These are phyloP conservation scores for Deroplatys truncata DNA, from an alignment of 2,888 invertebrate species.

Conservation along the genomic window DNA sequence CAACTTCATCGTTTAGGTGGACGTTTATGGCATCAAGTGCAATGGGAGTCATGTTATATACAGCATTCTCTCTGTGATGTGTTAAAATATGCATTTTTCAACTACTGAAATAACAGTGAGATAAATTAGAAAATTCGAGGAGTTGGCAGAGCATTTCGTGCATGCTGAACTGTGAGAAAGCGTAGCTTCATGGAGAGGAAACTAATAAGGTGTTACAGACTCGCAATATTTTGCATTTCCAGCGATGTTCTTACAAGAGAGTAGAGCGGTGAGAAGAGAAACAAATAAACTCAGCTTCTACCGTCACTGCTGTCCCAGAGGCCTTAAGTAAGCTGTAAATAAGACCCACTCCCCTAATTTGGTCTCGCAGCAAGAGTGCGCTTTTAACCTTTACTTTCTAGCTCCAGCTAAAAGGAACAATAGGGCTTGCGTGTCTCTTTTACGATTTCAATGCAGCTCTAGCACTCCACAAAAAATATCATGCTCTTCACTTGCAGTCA, in stretches of 20 bases:
- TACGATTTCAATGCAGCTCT: background rate
- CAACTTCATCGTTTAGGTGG: too few relatives aligned
- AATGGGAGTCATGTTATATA: too few relatives aligned
- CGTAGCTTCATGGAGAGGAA: too few relatives aligned
- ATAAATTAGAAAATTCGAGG: too few relatives aligned
- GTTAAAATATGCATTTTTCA: too few relatives aligned
- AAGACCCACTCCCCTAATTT: background rate
- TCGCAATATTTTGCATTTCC: background rate
- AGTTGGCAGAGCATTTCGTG: too few relatives aligned
- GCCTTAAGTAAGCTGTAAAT: background rate
- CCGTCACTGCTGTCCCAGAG: background rate
- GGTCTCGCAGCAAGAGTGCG: background rate
- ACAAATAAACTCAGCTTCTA: background rate
- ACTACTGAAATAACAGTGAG: too few relatives aligned
- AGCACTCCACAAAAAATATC: background rate
- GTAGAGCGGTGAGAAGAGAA: background rate
- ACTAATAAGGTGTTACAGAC: too few relatives aligned
- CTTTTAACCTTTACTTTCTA: background rate
- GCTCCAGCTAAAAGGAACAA: background rate
- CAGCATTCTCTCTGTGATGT: too few relatives aligned
- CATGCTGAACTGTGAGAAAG: too few relatives aligned
- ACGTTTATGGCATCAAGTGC: too few relatives aligned
- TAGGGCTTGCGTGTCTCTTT: background rate
- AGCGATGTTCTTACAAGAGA: background rate
- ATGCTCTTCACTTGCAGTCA: background rate